These are phyloP conservation scores for Ditylenchus weischeri DNA, from an alignment of 2,888 invertebrate genomes.

Conservation along the genomic window DNA sequence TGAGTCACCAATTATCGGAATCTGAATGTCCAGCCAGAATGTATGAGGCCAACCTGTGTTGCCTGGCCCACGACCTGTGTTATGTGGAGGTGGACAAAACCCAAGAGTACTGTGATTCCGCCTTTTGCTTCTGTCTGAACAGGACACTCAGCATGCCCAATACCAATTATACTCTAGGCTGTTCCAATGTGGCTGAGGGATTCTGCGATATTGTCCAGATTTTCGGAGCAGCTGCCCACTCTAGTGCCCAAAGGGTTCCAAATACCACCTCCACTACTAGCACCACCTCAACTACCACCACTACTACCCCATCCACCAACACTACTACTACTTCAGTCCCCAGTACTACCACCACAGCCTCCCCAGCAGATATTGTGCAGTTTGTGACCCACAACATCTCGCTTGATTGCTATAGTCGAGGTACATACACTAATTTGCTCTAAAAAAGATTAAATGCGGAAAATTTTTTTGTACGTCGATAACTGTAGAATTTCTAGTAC, in stretches of 20 bases:
- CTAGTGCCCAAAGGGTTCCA: neutral
- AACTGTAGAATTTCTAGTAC: neutral
- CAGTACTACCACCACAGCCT: neutral
- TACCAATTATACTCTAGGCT: slow-evolving; percentile 13
- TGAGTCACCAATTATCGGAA: slow-evolving; percentile 23
- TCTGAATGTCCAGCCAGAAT: slow-evolving; percentile 23
- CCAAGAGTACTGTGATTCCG: slow-evolving; percentile 19
- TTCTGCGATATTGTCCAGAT: slow-evolving; percentile 25
- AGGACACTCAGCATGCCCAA: slow-evolving; percentile 14
- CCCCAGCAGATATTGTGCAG: slow-evolving; percentile 10
- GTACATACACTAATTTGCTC: neutral
- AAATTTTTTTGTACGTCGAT: too few species aligned
- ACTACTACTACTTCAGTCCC: neutral
- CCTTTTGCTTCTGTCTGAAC: slow-evolving; percentile 26
- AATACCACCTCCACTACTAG: neutral
- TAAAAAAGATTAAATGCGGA: too few species aligned
- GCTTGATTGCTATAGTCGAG: neutral
- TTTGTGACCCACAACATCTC: slow-evolving; percentile 13
- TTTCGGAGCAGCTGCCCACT: slow-evolving; percentile 23
- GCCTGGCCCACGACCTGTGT: slow-evolving; percentile 24
- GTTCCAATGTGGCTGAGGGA: slow-evolving; percentile 7
- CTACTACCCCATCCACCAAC: neutral
- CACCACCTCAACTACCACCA: neutral
- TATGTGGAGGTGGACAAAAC: slow-evolving; percentile 24
- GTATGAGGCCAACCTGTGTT: slow-evolving; percentile 25